A percentile compares a stretch with the other conserved stretches of the same genome.
These are phyloP conservation scores for Natrix natrix DNA, from an alignment of 2,797 vertebrate species.

Conservation along the genomic window DNA sequence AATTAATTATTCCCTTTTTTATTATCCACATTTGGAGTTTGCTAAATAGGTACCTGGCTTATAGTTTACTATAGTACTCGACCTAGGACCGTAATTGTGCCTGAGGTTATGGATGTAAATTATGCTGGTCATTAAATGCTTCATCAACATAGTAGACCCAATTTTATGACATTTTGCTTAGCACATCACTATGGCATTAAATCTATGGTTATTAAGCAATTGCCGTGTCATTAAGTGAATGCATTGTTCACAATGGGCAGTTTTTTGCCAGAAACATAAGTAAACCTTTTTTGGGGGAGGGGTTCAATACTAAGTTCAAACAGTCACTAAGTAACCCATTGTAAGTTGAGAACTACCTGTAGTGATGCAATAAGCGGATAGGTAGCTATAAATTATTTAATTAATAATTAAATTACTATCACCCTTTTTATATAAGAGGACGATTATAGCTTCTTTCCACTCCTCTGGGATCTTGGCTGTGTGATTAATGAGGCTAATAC, in stretches of 20 bases:
- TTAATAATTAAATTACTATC: background rate
- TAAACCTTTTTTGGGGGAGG: background rate
- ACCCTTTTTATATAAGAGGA: background rate
- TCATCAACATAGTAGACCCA: background rate
- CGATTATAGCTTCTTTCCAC: background rate
- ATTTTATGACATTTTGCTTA: background rate
- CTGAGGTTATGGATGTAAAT: background rate
- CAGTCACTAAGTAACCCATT: background rate
- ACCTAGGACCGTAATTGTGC: background rate
- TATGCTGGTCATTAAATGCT: background rate
- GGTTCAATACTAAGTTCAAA: background rate
- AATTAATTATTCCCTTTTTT: background rate
- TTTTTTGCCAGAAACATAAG: background rate
- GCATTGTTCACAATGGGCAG: background rate
- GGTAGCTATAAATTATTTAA: background rate
- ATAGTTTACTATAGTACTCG: background rate
- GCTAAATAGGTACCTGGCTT: background rate
- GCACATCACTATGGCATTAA: background rate
- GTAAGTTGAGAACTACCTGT: background rate
- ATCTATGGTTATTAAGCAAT: background rate
- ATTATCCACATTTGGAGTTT: background rate
- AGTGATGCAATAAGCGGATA: background rate
- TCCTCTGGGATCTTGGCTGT: background rate
- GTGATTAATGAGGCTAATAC: background rate
- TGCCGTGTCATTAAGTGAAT: background rate